Base-by-base conservation (phyloP, 2,888 invertebrate species). In the Coremacera marginata region DNA sequence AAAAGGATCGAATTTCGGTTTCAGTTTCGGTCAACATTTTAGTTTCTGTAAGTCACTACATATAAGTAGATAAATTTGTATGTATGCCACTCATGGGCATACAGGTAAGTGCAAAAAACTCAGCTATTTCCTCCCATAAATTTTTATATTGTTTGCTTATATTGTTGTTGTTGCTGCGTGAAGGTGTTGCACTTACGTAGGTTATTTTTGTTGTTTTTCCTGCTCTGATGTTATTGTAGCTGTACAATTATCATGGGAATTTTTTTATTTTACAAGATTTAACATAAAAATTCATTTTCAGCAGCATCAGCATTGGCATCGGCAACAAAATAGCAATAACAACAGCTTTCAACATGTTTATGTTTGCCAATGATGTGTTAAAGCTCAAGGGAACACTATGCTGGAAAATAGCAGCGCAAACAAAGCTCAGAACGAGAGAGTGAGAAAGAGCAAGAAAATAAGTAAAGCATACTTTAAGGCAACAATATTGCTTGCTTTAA, bases 241-340 rank as follows among this genome's bases (percentile, higher is more conserved):
- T 60, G 14, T 76, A 80, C 82, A 81, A 83, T 80, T 82, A 80
- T 82, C 81, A 78, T 79, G 81, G 80, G 78, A 78, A 79, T 78
- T 70, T 81, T 78, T 77, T 75, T 79, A 78, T 78, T 80, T 80
- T 80, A 78, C 78, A 77, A 78, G 79, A 82, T 80, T 82, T 80
- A 80, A 67, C 81, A 81, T 82, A 81, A 79, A 81, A 82, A 82
- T 80, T 82, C 78, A 82, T 82, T 82, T 82, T 76, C 49, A 77
- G 51, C 75, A 44, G 44, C 5, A 37, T n/a, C 37, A 52, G 49
- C 34, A 16, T 2, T 14, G 27, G 8, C 3, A 55, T 0, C 16
- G 14, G 25, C n/a, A 52, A 49, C 34, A 55, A 14, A 72, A 62
- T 31, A 27, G 27, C 75, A 78, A 76, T 70, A 79, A 71, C 34